phyloP scores from a whole-genome alignment of 1,140 invertebrate genomes.

The Oedothorax gibbosus region DNA sequence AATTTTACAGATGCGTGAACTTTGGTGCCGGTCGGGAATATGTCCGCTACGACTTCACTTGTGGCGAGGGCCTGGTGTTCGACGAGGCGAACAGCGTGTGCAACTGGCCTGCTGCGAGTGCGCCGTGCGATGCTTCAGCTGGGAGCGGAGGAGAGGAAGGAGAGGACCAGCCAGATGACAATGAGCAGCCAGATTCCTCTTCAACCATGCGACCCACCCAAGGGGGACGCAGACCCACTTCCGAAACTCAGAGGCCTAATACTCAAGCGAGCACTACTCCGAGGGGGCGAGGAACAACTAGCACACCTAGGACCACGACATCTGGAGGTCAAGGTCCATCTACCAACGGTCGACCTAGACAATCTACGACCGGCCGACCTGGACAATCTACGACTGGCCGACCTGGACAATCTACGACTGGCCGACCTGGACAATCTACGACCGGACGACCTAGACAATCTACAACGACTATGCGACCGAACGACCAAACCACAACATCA shows the following conservation, averaged over 20 bases:
- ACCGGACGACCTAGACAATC: not conserved
- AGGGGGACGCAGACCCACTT: not conserved
- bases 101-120: conserved; percentile 63
- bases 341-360: not conserved
- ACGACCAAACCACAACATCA: not conserved
- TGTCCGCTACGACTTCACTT: conserved; percentile 70
- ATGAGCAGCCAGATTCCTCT: conserved; percentile 57
- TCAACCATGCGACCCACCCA: not conserved
- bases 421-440: not conserved
- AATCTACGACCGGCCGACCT: not conserved
- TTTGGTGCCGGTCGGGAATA: conserved; percentile 71
- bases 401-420: not conserved
- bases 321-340: not conserved
- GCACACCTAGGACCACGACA: not conserved
- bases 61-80: conserved; percentile 75
- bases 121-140: conserved; percentile 49
- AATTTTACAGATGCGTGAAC: conserved; percentile 73
- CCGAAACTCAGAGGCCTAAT: not conserved
- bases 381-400: not conserved
- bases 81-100: conserved; percentile 66
- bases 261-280: conserved; percentile 6
- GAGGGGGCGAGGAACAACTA: not conserved
- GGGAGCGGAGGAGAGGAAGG: conserved; percentile 13
- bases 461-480: not conserved
- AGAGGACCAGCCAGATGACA: not conserved